Base-by-base conservation (phyloP, 2,888 invertebrate species). In the Watsonalla cultraria region DNA sequence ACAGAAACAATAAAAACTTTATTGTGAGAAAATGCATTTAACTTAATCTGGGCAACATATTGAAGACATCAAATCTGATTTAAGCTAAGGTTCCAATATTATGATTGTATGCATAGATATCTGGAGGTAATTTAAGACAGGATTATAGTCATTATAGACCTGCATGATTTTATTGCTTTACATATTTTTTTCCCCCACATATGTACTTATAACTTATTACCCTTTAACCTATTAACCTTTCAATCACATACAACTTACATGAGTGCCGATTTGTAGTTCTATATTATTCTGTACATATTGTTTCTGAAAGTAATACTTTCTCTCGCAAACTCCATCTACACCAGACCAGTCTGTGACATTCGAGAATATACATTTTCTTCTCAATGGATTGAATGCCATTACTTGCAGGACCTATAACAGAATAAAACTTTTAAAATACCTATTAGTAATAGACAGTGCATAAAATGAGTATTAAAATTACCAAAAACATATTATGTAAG, bases 241-340 rank as follows among this genome's bases (percentile, higher is more conserved):
- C 24, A 2, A 8, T 42, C 11, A 11, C 42, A 42, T 2, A 5
- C 42, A 11, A 59, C 59, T 72, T 72, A 91, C 94, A 76, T 91
- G 90, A 66, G 94, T 94, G 9, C 94, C 94, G 51, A 92, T 69
- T 46, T 84, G 76, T 0, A 94, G 93, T 42, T 88, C 72, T 58
- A 92, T 88, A 0, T 92, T 92, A 53, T 83, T 76, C 7, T 92
- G 84, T 51, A 95, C 76, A 45, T 90, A 84, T 47, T 91, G 86
- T 64, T 86, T 91, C 39, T 92, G 84, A 64, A 95, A 95, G 73
- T 92, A 93, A 47, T 93, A 92, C 54, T 88, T 80, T 14, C 84
- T 85, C 57, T 93, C 92, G 57, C 96, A 92, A 7, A 84, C 80
- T 4, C 94, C 94, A 56, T 81, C 76, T 7, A 83, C 74, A 0